Evolutionary conservation across 64 coral and sea anemone species (phyloP).

Genomic region (Montipora sp.): DNA sequence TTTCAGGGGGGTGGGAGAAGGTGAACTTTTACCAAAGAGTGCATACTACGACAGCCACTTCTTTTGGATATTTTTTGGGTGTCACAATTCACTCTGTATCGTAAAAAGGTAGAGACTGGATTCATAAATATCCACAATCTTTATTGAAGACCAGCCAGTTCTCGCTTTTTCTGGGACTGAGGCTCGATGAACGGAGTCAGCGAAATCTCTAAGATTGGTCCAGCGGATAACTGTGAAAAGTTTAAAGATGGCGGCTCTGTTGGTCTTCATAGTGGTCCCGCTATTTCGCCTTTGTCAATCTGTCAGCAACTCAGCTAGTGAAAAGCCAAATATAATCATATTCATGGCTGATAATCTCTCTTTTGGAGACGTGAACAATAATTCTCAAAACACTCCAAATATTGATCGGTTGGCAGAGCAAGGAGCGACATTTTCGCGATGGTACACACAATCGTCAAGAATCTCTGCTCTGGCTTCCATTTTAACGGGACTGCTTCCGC

Average conservation of each 20-base stretch:
- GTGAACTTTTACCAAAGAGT: too few species aligned
- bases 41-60: too few species aligned
- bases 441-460: constrained; percentile 75
- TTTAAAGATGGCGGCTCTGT: constrained; percentile 47
- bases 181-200: not conserved
- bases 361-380: constrained; percentile 66
- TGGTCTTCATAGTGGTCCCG: not conserved
- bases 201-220: not conserved
- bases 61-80: too few species aligned
- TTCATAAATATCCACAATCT: too few species aligned
- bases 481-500: constrained; percentile 86
- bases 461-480: constrained; percentile 79
- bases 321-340: constrained; percentile 72
- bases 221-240: constrained; percentile 27
- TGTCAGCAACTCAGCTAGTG: not conserved
- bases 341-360: constrained; percentile 75
- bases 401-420: constrained; percentile 66
- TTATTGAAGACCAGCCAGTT: too few species aligned
- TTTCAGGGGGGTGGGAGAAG: too few species aligned
- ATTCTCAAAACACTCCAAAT: constrained; percentile 58
- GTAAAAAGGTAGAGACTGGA: too few species aligned
- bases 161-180: too few species aligned
- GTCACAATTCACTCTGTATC: too few species aligned
- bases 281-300: constrained; percentile 24
- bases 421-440: constrained; percentile 72